Base-by-base conservation (phyloP, 2,113 vertebrate genomes). In the Pangasianodon hypophthalmus region DNA sequence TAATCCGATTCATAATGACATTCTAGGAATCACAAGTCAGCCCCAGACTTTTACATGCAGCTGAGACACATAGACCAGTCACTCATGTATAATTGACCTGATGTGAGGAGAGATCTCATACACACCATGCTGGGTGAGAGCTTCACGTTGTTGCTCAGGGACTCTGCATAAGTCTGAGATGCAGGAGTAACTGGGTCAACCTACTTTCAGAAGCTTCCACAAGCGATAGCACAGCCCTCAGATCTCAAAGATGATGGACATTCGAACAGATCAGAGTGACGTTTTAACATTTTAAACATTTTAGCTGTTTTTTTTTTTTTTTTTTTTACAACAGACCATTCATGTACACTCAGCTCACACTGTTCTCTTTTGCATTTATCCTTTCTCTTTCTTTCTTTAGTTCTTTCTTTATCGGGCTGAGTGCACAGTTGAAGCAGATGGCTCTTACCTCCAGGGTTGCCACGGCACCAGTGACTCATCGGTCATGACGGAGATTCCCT, bases 391-490 rank as follows among this genome's bases (percentile, higher is more conserved):
- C 48, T 69, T 77, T 62, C 18, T 54, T 41, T 37, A 18, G 11
- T 52, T 52, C 41, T 69, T 41, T 32, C 67, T 46, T 44, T 58
- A 3, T 54, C 44, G 11, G 54, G 80, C 71, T 75, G 37, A 79
- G 69, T 75, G 83, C 79, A 50, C 79, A 81, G 62, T 32, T 24
- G 90, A 87, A 92, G 89, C 93, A 94, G 94, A 94, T 93, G 92
- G 88, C 87, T 92, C 89, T 71, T 90, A 90, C 87, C 85, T 84
- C 52, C 18, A 13, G 87, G 92, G 95, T 95, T 95, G 92, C 95
- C 93, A 95, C 93, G 92, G 92, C 82, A 86, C 86, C 93, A 14
- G 41, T 94, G 94, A 95, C 90, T 94, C 95, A 93, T 91, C 88
- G 56, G 79, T 89, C 88, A 88, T 89, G 87, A 89, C 75, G 67